Conservation (phyloP, 2,797 vertebrate species). For the Xerus rutilus region DNA sequence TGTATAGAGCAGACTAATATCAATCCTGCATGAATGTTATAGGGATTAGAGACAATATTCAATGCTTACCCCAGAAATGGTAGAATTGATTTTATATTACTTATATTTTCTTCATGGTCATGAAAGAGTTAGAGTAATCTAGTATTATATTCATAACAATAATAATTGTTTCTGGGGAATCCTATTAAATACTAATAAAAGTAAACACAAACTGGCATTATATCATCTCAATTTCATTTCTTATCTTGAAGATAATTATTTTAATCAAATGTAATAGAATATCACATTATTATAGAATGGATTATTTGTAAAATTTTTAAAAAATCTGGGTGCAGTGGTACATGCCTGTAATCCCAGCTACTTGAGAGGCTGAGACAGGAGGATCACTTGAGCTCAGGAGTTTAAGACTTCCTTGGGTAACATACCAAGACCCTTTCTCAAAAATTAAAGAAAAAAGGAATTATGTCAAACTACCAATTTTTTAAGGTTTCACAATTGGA, state of each 20-base stretch:
- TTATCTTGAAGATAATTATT: slow-evolving; percentile 51
- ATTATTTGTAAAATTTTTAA: neutral
- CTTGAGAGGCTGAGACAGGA: neutral
- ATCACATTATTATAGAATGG: neutral
- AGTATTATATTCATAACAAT: neutral
- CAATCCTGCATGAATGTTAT: neutral
- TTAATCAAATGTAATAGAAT: slow-evolving; percentile 29
- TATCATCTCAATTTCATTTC: slow-evolving; percentile 43
- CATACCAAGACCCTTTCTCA: neutral
- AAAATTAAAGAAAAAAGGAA: neutral
- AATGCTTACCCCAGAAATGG: neutral
- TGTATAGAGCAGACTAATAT: too few species aligned
- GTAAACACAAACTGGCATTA: neutral
- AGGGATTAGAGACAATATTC: neutral
- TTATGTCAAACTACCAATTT: neutral
- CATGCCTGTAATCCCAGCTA: neutral
- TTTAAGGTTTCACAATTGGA: slow-evolving; percentile 6
- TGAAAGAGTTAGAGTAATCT: slow-evolving; percentile 35
- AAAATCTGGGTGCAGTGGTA: neutral
- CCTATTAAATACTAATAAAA: slow-evolving; percentile 25
- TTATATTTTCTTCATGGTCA: neutral
- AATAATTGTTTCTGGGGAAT: neutral
- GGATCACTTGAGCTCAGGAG: neutral
- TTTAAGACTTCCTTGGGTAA: neutral
- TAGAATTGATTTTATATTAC: neutral